Evolutionary conservation across 2,797 vertebrate genomes (phyloP), one percentile per base, ranked within the genome.

Genomic region (Vultur gryphus): DNA sequence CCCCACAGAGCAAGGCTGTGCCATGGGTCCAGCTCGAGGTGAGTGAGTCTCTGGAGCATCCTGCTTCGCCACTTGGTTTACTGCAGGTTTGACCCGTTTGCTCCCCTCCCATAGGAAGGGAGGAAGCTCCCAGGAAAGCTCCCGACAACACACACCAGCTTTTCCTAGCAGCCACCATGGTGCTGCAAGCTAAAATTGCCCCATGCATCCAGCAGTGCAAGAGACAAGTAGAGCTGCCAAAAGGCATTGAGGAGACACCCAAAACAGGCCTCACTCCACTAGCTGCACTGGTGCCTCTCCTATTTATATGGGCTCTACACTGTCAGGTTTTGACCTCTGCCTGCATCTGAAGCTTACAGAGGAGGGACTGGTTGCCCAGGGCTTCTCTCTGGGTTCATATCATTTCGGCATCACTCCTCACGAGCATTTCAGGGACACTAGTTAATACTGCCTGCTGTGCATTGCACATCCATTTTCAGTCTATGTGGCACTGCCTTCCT

Each of bases 381-480:
- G 23, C 43, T 69, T 52, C 62, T 11, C 7, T 1, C 31, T 52
- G 61, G 26, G 12, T 70, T 31, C 3, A 0, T 11, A 9, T 20
- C 14, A 46, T 69, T 51, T 51, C 71, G 76, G 18, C 7, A 25
- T 39, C 77, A 46, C 33, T 25, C 25, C n/a, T 66, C n/a, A 31
- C 0, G 0, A 78, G 52, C 7, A 2, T 37, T 75, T 59, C 26
- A 26, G 64, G 39, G 71, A 41, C 26, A 3, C 25, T 6, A 0
- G 1, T 25, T 49, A 43, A 26, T 2, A 10, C 9, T 15, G 28
- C 31, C n/a, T 13, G 44, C 62, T 72, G 26, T 16, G 55, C 58
- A 6, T 1, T 10, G 33, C 43, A 11, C 3, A 0, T 21, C 61
- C 25, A 15, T 39, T 54, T 61, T 14, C 57, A 41, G 8, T 3